Conservation (phyloP, 2,888 invertebrate species). For the Xanthostigma xanthostigma region DNA sequence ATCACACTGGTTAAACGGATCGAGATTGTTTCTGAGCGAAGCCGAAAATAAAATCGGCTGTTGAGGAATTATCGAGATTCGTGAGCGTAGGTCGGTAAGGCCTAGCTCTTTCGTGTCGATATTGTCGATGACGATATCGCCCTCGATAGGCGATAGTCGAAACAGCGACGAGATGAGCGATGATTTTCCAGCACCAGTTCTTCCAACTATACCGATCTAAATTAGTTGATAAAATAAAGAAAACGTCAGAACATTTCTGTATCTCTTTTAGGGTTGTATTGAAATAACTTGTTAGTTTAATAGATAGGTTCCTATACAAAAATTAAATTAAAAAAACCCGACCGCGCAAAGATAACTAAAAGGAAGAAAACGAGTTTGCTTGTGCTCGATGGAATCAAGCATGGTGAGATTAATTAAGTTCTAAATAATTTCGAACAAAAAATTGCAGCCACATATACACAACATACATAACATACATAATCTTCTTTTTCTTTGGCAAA, state of each 20-base stretch:
- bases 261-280: neutral
- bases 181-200: slow-evolving; percentile 76
- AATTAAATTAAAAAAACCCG: too few species aligned
- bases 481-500: neutral
- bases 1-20: slow-evolving; percentile 55
- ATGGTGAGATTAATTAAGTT: too few species aligned
- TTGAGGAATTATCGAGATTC: slow-evolving; percentile 42
- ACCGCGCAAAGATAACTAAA: too few species aligned
- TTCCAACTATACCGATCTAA: slow-evolving; percentile 66
- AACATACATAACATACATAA: too few species aligned
- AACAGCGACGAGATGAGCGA: slow-evolving; percentile 66
- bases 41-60: slow-evolving; percentile 51
- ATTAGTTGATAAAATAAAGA: slow-evolving; percentile 15
- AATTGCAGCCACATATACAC: too few species aligned
- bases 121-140: slow-evolving; percentile 56
- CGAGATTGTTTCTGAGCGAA: slow-evolving; percentile 55
- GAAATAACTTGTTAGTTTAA: too few species aligned
- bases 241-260: neutral
- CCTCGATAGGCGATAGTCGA: slow-evolving; percentile 54
- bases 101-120: slow-evolving; percentile 41
- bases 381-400: too few species aligned
- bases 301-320: too few species aligned
- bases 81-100: slow-evolving; percentile 35
- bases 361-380: too few species aligned
- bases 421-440: too few species aligned